Evolutionary conservation across 2,113 vertebrate species (phyloP).

Genomic region (Scolopax mira): DNA sequence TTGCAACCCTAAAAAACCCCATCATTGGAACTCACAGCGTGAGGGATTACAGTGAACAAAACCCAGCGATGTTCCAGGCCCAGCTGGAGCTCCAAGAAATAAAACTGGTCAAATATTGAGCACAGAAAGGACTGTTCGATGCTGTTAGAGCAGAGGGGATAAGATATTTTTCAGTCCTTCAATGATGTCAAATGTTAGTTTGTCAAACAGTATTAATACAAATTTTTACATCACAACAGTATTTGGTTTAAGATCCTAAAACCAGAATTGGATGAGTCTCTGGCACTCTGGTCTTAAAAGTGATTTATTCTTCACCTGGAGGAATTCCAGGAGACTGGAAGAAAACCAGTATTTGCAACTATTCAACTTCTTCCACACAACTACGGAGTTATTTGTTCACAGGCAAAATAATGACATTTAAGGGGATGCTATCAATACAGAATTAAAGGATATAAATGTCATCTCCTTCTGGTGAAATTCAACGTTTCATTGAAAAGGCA

Average conservation of each 20-base stretch:
- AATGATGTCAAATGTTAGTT: not conserved
- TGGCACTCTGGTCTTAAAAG: not conserved
- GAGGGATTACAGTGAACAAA: not conserved
- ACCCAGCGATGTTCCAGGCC: not conserved
- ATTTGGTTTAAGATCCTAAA: not conserved
- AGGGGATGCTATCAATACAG: not conserved
- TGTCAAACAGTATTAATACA: not conserved
- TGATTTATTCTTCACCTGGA: not conserved
- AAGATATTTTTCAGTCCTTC: not conserved
- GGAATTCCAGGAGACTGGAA: not conserved
- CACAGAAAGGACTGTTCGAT: not conserved
- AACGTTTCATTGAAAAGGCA: not conserved
- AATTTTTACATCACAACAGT: not conserved
- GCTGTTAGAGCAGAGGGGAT: not conserved
- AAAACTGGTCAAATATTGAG: not conserved
- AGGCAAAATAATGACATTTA: not conserved
- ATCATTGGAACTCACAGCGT: fast-evolving
- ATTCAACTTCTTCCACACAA: not conserved
- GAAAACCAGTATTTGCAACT: not conserved
- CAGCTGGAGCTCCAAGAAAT: not conserved
- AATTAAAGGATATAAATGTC: not conserved
- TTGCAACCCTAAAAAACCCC: not conserved
- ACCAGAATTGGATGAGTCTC: not conserved
- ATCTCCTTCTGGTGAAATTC: not conserved
- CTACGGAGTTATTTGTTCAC: not conserved